These are phyloP conservation scores for Synanceia verrucosa DNA, from an alignment of 2,797 vertebrate species.

Conservation along the genomic window DNA sequence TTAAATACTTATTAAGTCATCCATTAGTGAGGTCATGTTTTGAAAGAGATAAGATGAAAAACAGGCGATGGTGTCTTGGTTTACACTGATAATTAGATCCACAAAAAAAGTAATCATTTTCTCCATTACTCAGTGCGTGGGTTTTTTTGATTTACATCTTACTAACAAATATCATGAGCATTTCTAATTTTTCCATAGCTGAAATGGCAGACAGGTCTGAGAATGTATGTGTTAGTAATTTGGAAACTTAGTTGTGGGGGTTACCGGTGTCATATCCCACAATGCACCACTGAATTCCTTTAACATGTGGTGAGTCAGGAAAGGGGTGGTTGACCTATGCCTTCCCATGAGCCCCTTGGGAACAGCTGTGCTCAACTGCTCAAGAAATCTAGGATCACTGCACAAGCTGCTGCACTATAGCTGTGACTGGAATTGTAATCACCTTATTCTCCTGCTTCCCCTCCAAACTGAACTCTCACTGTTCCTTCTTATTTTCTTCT, in stretches of 20 bases:
- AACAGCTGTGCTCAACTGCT: slow-evolving; percentile 76
- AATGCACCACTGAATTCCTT: slow-evolving; percentile 87
- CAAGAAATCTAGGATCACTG: slow-evolving; percentile 79
- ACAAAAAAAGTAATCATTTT: neutral
- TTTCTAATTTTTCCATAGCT: slow-evolving; percentile 50
- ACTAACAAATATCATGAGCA: slow-evolving; percentile 5
- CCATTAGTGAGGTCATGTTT: neutral
- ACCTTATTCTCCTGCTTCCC: slow-evolving; percentile 65
- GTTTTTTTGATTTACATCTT: slow-evolving; percentile 1
- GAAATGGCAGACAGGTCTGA: slow-evolving; percentile 55
- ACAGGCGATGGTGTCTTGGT: neutral
- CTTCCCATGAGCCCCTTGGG: slow-evolving; percentile 83
- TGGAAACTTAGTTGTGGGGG: slow-evolving; percentile 79
- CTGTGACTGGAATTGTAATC: slow-evolving; percentile 86
- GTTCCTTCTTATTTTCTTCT: slow-evolving; percentile 10
- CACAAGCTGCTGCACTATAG: slow-evolving; percentile 67
- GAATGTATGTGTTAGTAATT: slow-evolving; percentile 85
- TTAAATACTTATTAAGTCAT: slow-evolving; percentile 23
- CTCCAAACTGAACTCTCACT: slow-evolving; percentile 32
- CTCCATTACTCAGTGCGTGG: neutral
- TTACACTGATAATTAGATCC: neutral
- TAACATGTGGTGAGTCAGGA: slow-evolving; percentile 90
- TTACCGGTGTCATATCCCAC: slow-evolving; percentile 82
- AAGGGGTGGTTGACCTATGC: slow-evolving; percentile 87
- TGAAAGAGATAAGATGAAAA: neutral